These are phyloP conservation scores for Leptestheria dahalacensis DNA, from an alignment of 1,140 invertebrate genomes.

Conservation along the genomic window DNA sequence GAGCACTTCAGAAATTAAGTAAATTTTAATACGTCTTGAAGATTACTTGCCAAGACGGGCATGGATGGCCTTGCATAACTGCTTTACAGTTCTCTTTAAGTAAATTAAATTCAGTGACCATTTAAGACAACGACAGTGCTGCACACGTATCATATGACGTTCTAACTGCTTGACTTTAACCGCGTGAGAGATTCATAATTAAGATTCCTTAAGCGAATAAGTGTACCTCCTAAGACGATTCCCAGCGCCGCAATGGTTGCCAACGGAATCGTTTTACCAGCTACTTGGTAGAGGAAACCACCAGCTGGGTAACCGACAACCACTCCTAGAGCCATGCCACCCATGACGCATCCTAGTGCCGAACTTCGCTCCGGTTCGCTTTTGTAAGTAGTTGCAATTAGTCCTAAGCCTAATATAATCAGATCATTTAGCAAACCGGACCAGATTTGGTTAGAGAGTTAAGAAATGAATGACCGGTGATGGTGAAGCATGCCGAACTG, in stretches of 20 bases:
- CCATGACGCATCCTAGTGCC: conserved; percentile 59
- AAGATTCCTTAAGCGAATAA: background rate
- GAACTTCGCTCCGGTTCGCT: conserved; percentile 41
- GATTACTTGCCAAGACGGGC: no score
- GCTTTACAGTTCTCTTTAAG: no score
- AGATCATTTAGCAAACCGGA: background rate
- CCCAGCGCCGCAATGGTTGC: conserved; percentile 45
- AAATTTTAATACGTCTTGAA: no score
- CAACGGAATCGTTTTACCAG: conserved; percentile 57
- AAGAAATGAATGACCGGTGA: conserved; percentile 43
- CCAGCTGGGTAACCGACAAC: conserved; percentile 63
- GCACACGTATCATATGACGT: no score
- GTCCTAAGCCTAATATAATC: conserved; percentile 31
- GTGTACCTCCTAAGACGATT: conserved; percentile 30
- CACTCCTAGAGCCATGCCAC: conserved; percentile 62
- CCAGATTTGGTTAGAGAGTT: background rate
- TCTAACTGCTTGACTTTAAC: no score
- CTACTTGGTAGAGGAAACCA: conserved; percentile 53
- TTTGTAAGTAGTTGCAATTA: conserved; percentile 37
- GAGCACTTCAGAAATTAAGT: no score
- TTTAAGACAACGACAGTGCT: no score
- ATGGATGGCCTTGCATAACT: no score
- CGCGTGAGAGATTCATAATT: background rate
- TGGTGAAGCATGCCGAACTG: conserved; percentile 62
- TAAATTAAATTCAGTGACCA: no score